phyloP scores from a whole-genome alignment of 2,888 invertebrate species.

The Calameuta idolon region DNA sequence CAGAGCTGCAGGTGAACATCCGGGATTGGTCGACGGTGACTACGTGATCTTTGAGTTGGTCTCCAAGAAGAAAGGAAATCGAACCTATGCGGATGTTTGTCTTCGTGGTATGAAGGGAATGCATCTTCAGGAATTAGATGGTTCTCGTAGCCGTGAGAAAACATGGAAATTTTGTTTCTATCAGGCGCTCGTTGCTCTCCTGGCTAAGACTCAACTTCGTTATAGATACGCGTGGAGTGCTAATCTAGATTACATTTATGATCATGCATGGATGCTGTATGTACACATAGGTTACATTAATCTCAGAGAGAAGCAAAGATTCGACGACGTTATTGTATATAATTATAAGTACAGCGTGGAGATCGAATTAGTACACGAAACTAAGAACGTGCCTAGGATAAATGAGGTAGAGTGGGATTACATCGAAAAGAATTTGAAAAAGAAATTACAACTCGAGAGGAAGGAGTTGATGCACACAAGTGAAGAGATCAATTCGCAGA shows the following conservation, averaged over 20 bases:
- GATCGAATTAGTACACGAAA: conserved; percentile 48
- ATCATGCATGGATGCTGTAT: conserved; percentile 58
- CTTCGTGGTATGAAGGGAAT: conserved; percentile 56
- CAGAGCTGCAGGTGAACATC: conserved; percentile 45
- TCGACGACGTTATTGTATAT: conserved; percentile 58
- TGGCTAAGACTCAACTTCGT: conserved; percentile 59
- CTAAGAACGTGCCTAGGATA: conserved; percentile 35
- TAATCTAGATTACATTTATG: conserved; percentile 60
- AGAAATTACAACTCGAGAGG: conserved; percentile 30
- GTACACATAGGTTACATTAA: conserved; percentile 55
- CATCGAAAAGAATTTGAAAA: conserved; percentile 37
- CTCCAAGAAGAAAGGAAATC: conserved; percentile 27
- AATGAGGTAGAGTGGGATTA: conserved; percentile 31
- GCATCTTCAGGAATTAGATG: conserved; percentile 50
- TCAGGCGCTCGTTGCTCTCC: conserved; percentile 54
- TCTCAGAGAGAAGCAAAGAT: conserved; percentile 42
- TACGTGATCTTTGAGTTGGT: conserved; percentile 45
- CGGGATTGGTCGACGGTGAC: conserved; percentile 57
- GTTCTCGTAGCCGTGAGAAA: conserved; percentile 39
- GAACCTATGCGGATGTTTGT: conserved; percentile 47
- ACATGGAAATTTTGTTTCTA: conserved; percentile 63
- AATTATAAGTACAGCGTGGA: conserved; percentile 60
- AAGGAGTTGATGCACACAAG: conserved; percentile 45
- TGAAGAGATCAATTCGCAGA: conserved; percentile 32
- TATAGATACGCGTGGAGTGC: conserved; percentile 55